phyloP scores from a whole-genome alignment of 2,888 invertebrate species.

The Autographa pulchrina region DNA sequence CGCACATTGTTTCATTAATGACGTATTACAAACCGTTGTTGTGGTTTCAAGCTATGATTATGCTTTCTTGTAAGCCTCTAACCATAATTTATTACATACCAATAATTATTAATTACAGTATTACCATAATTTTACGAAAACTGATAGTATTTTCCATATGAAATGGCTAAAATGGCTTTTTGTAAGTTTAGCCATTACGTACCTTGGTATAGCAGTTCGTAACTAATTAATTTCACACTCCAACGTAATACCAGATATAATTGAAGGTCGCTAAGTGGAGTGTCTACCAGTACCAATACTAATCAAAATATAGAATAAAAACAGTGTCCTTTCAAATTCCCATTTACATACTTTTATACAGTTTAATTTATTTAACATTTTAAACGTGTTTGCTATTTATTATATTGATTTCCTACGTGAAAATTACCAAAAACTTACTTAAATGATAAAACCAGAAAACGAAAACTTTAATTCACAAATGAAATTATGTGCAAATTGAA shows the following conservation, averaged over 20 bases:
- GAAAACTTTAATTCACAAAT: constrained; percentile 10
- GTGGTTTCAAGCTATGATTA: constrained; percentile 41
- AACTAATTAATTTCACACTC: constrained; percentile 66
- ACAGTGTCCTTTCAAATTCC: neutral
- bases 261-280: constrained; percentile 72
- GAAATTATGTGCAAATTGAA: neutral
- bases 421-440: no score
- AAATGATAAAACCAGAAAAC: constrained; percentile 1
- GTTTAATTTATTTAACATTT: no score
- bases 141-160: neutral
- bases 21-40: constrained; percentile 24
- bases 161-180: no score
- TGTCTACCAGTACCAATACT: constrained; percentile 51
- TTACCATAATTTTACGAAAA: constrained; percentile 5
- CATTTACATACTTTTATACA: no score
- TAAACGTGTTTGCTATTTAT: no score
- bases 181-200: neutral
- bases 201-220: constrained; percentile 29
- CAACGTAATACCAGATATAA: constrained; percentile 56
- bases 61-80: neutral
- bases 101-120: neutral
- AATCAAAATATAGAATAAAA: constrained; percentile 61
- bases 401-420: no score
- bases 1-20: constrained; percentile 10
- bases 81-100: neutral